Evolutionary conservation across 1,140 invertebrate species (phyloP), one percentile per base, ranked within the genome.

Genomic region (Drosophila sechellia): DNA sequence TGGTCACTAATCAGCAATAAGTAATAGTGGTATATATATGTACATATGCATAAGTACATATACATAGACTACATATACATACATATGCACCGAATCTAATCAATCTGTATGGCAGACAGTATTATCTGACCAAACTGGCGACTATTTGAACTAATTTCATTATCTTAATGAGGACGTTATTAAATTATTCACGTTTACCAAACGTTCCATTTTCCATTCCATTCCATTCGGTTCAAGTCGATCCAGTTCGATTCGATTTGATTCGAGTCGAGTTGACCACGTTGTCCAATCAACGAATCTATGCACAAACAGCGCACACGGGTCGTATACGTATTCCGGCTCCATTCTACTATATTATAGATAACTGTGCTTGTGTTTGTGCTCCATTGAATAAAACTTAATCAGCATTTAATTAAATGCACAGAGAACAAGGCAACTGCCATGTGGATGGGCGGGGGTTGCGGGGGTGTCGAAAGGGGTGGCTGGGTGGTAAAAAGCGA

Each of bases 321-420:
- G 48, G 48, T 50, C 48, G 17, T 54, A 49, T 43, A 56, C 25
- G 43, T 46, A 52, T 56, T 53, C n/a, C 37, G 49, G 20, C 63
- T n/a, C 66, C 64, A 56, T 69, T 70, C 35, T 69, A 64, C 53
- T 66, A 50, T 52, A 70, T 35, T 56, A 27, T 39, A 39, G 37
- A 39, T 56, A 70, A 69, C 25, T 48, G 35, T 57, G 39, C 39
- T 11, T 59, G 27, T 64, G 17, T 45, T 37, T 77, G 68, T 66
- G 77, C 79, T 86, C 77, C 81, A 86, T 85, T 85, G 81, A 85
- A 85, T 85, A 81, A 85, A 85, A 85, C 81, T 85, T 85, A 85
- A 85, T 85, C 81, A 85, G 81, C 81, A 74, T 86, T 86, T 85
- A 86, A 86, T 86, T 86, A 86, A 86, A 86, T 81, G 81, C 81